Conservation (phyloP, 2,888 invertebrate species). For the Cephus spinipes region DNA sequence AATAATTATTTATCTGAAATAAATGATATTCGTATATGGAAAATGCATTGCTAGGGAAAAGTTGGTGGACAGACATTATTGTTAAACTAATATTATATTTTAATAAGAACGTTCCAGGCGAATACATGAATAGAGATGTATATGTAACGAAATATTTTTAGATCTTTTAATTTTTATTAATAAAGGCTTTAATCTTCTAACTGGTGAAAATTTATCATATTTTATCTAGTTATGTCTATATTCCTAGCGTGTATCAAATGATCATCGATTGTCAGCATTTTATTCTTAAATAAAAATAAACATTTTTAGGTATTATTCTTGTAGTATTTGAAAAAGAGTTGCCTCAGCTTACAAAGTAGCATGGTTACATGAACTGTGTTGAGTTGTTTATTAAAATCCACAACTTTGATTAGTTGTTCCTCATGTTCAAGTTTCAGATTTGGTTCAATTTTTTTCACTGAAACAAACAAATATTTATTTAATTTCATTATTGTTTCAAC, state of each 20-base stretch:
- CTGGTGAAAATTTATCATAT: constrained; percentile 13
- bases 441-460: constrained; percentile 55
- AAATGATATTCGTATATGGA: constrained; percentile 13
- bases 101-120: constrained; percentile 29
- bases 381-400: constrained; percentile 39
- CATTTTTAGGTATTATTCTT: constrained; percentile 22
- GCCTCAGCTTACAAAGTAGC: constrained; percentile 51
- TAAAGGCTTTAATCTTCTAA: constrained; percentile 49
- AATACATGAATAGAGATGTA: constrained; percentile 32
- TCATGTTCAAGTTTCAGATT: constrained; percentile 42
- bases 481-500: background rate
- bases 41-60: constrained; percentile 18
- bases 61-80: constrained; percentile 28
- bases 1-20: constrained; percentile 12
- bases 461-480: constrained; percentile 24
- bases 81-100: constrained; percentile 29
- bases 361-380: constrained; percentile 38
- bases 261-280: background rate
- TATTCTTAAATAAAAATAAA: constrained; percentile 8
- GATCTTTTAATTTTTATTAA: constrained; percentile 50
- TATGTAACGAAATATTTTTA: constrained; percentile 35
- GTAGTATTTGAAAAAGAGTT: constrained; percentile 47
- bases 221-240: background rate
- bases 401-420: constrained; percentile 34
- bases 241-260: too few species aligned